phyloP scores from a whole-genome alignment of 2,888 invertebrate species.

The Polyommatus icarus region DNA sequence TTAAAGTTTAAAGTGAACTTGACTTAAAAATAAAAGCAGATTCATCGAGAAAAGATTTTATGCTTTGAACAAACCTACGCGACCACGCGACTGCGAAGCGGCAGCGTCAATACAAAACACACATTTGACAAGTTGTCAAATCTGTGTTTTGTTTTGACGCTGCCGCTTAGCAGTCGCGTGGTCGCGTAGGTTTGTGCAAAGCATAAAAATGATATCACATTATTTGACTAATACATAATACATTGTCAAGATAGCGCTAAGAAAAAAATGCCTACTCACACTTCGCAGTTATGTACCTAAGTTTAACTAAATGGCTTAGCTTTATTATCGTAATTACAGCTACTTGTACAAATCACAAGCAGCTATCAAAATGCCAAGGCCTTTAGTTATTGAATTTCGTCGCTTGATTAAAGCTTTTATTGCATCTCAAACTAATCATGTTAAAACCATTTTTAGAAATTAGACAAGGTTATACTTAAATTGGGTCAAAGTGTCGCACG shows the following conservation, averaged over 20 bases:
- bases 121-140: no score
- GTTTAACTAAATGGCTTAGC: neutral
- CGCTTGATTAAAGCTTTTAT: slow-evolving; percentile 23
- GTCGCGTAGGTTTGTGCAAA: no score
- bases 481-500: slow-evolving; percentile 55
- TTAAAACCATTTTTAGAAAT: slow-evolving; percentile 27
- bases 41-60: no score
- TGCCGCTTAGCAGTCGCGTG: no score
- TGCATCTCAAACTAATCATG: slow-evolving; percentile 29
- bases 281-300: neutral
- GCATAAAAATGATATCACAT: no score
- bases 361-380: slow-evolving; percentile 9
- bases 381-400: slow-evolving; percentile 11
- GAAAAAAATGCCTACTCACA: neutral
- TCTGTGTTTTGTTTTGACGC: no score
- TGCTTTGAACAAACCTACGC: no score
- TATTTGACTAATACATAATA: no score
- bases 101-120: no score
- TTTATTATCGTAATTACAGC: neutral
- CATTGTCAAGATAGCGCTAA: no score
- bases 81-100: no score
- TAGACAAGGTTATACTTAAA: slow-evolving; percentile 47
- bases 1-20: neutral
- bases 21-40: no score
- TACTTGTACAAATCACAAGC: neutral